Base-by-base conservation (phyloP, 2,797 vertebrate species). In the Lithobates pipiens region DNA sequence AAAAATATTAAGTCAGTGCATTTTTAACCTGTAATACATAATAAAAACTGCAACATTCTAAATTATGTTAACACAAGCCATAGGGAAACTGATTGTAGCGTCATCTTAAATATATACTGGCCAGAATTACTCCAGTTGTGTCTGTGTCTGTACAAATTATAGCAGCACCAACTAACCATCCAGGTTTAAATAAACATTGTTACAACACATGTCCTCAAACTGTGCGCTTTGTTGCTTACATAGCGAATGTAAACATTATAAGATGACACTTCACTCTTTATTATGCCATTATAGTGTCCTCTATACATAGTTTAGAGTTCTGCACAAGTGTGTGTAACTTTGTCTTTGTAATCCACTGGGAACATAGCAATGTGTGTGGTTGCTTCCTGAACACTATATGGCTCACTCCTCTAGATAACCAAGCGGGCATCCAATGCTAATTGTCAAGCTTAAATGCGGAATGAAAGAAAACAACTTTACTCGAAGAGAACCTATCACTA, bases 171-270 rank as follows among this genome's bases (percentile, higher is more conserved):
- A 2, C 44, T 39, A 5, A 39, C 39, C 39, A 39, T 39, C 39
- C 39, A 15, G 54, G 13, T 57, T 57, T 57, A 78, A 65, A 77
- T 77, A 65, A 46, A 46, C 63, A 68, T 44, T 79, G 44, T 46
- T 67, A 29, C 65, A 50, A 42, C 44, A n/a, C 11, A n/a, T 29
- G 50, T 7, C 13, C 25, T 68, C 10, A 46, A 13, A 42, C 25
- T 21, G 32, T 39, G 36, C 1, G 15, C 23, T 27, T 72, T 72
- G 29, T 57, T 63, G 36, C 32, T 72, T n/a, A 13, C 16, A 34
- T 25, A 23, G 29, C 34, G 15, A 32, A 39, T 18, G 34, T 25
- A n/a, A 67, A 23, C 61, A 65, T 23, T 63, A 63, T 23, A 25
- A 29, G 65, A 23, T 61, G 54, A 23, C 54, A 61, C 21, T 61